Evolutionary conservation across 2,888 invertebrate species (phyloP), one percentile per base, ranked within the genome.

Genomic region (Mycalesis mineus): DNA sequence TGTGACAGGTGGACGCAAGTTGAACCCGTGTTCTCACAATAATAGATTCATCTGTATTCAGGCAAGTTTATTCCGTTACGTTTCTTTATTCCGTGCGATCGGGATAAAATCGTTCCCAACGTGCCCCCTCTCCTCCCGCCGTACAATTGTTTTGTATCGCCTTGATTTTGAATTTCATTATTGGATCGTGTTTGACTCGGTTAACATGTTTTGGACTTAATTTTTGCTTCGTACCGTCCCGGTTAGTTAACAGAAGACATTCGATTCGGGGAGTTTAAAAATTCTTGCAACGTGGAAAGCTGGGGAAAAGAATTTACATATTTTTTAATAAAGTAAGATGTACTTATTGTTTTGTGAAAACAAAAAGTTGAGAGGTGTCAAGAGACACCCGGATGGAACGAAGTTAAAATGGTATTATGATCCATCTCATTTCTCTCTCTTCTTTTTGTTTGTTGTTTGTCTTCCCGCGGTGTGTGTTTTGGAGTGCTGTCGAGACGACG

Each of bases 81-180:
- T 85, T 84, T 78, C 80, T 77, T 82, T 79, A 68, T 74, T 71
- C 70, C 66, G 63, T 60, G 53, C 75, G 75, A 82, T 82, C 75
- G 80, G 80, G 69, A 80, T 79, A 75, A 75, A 84, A 84, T 82
- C 76, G 82, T 80, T 82, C 78, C 75, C 74, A 72, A 64, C 71
- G 63, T 69, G 31, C 47, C 47, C 8, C 40, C 40, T 15, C 47
- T 14, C 29, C 9, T 29, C 2, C 33, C 7, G 1, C 8, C 45
- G 14, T 42, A 65, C 82, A 77, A 78, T 83, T 79, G 81, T 80
- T 79, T 77, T 65, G 73, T 70, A 74, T 74, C 72, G 77, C 75
- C 80, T 83, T 84, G 85, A 86, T 86, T 86, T 84, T 73, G 75
- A 80, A 86, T 85, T 85, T 80, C 78, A 84, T 85, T 86, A 81